These are phyloP conservation scores for Mythimna ferrago DNA, from an alignment of 2,888 invertebrate genomes.

Conservation along the genomic window DNA sequence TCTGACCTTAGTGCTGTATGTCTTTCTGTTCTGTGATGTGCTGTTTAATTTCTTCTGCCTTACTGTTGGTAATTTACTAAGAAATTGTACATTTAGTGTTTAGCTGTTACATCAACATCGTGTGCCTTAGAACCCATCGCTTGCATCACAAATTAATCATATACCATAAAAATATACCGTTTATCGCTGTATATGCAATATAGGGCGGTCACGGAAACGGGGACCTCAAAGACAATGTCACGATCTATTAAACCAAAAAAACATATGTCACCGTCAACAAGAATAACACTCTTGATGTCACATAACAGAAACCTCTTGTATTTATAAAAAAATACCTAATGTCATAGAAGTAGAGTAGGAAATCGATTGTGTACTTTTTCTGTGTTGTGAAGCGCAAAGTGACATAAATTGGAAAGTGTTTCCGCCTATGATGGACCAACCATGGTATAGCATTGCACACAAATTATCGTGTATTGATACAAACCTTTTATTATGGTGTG, in stretches of 20 bases:
- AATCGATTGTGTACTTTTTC: constrained; percentile 40
- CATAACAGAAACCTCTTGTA: constrained; percentile 25
- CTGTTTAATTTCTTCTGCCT: not conserved
- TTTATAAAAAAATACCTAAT: constrained; percentile 35
- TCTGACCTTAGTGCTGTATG: not conserved
- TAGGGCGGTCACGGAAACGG: constrained; percentile 37
- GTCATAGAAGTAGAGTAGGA: constrained; percentile 30
- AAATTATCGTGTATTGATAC: constrained; percentile 74
- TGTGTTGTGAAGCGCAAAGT: constrained; percentile 75
- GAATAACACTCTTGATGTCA: constrained; percentile 46
- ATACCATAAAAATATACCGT: constrained; percentile 4
- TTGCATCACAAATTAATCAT: constrained; percentile 3
- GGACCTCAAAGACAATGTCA: constrained; percentile 29
- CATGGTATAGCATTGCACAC: constrained; percentile 71
- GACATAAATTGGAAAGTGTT: constrained; percentile 86
- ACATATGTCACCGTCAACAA: constrained; percentile 14
- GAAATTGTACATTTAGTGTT: not conserved
- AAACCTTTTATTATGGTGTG: constrained; percentile 67
- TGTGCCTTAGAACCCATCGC: not conserved
- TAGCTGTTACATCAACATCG: constrained; percentile 1
- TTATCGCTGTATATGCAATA: constrained; percentile 30
- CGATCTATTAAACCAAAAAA: constrained; percentile 52
- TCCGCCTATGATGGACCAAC: constrained; percentile 79
- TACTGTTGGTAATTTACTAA: not conserved
- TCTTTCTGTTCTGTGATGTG: not conserved